Evolutionary conservation across 2,888 invertebrate species (phyloP), one percentile per base, ranked within the genome.

Genomic region (Unio delphinus): DNA sequence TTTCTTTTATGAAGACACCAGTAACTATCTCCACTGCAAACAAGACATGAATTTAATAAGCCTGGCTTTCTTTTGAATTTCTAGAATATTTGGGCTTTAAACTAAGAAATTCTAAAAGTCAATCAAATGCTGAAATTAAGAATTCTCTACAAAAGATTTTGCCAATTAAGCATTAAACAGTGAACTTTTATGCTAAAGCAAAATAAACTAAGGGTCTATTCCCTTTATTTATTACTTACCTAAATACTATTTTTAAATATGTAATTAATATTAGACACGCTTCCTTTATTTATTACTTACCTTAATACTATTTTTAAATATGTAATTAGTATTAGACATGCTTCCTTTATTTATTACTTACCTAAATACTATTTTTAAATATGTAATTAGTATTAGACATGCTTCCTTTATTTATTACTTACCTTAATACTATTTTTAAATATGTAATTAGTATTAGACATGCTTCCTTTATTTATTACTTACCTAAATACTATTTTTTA

Each of bases 261-360:
- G 91, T 97, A 99, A 55, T 95, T 95, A 70, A 98, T 98, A 92
- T 95, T 96, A 79, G 95, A 94, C 90, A 96, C 97, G 90, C 85
- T 84, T 64, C 96, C 96, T 61, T 95, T 95, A 23, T 23, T 23
- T 23, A 23, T 23, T 23, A 23, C 0, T 23, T 68, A 89, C 89
- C 94, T 97, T 97, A 79, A 99, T 94, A 89, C 98, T 97, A 86
- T 95, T 95, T 91, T 97, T 97, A 91, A 97, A 98, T 88, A 96
- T 94, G 91, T 97, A 99, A 55, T 95, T 95, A 70, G 98, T 98
- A 92, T 95, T 96, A 79, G 95, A 94, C 90, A 96, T 98, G 90
- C 85, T 84, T 64, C 96, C 96, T 61, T 94, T 95, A 23, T 23
- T 23, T 23, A 23, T 23, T 23, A 23, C 23, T 23, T 68, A 89